Evolutionary conservation across 2,113 vertebrate genomes (phyloP).

Genomic region (Cochlearius cochlearius): DNA sequence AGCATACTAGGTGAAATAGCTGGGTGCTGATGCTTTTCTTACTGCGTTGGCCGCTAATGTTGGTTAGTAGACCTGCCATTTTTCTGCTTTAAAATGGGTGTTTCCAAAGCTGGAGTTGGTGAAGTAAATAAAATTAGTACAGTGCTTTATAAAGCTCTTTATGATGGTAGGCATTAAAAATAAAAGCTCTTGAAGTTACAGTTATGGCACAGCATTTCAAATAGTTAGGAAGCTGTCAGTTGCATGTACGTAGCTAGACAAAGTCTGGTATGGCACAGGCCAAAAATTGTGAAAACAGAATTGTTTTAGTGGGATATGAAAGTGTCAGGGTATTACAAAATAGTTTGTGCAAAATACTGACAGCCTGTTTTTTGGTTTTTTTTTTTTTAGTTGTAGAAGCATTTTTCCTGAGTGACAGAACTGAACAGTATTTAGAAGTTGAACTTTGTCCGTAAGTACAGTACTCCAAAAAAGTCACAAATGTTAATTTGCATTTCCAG

Average conservation of each 20-base stretch:
- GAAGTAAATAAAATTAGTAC: not conserved
- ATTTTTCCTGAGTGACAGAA: constrained; percentile 87
- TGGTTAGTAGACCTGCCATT: not conserved
- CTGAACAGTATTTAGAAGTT: constrained; percentile 88
- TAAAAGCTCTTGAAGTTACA: not conserved
- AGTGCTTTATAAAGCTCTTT: not conserved
- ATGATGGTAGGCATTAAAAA: not conserved
- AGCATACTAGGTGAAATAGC: not conserved
- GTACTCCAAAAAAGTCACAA: not conserved
- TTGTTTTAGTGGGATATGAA: not conserved
- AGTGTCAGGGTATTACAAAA: not conserved
- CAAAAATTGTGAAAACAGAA: not conserved
- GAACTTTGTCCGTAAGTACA: constrained; percentile 92
- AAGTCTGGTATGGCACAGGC: not conserved
- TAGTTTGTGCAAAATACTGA: not conserved
- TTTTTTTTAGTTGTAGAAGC: constrained; percentile 84
- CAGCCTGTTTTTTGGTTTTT: not conserved
- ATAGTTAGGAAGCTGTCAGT: not conserved
- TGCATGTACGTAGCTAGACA: not conserved
- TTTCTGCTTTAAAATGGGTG: not conserved
- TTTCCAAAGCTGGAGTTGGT: not conserved
- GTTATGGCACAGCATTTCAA: not conserved
- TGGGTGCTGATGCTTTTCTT: not conserved
- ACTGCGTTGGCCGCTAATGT: not conserved
- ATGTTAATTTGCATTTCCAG: not conserved